These are phyloP conservation scores for Acanthisitta chloris DNA, from an alignment of 2,113 vertebrate species.

Conservation along the genomic window DNA sequence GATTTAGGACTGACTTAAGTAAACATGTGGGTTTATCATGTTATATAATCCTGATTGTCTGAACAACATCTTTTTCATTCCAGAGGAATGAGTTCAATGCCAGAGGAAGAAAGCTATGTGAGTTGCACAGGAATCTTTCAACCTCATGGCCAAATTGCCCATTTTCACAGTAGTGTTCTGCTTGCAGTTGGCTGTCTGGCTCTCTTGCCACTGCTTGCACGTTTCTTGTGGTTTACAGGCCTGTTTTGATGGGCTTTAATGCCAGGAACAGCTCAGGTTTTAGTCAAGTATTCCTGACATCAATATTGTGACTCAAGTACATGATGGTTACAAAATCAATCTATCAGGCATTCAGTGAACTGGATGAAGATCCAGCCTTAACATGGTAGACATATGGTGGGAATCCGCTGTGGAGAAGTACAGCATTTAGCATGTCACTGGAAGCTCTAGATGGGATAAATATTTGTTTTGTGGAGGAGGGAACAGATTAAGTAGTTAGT, in stretches of 20 bases:
- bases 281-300: background rate
- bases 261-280: background rate
- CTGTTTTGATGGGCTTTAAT: background rate
- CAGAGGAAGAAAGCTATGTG: background rate
- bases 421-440: background rate
- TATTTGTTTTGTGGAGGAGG: background rate
- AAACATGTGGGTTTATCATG: background rate
- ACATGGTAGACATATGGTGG: background rate
- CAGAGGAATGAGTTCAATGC: background rate
- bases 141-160: background rate
- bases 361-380: slow-evolving; percentile 4
- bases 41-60: background rate
- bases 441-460: background rate
- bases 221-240: background rate
- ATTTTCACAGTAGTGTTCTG: background rate
- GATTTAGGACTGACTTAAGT: background rate
- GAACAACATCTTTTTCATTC: slow-evolving; percentile 16
- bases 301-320: background rate
- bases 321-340: background rate
- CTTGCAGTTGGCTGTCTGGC: background rate
- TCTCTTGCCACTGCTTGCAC: background rate
- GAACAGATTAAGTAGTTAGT: background rate
- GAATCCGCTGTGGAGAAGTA: background rate
- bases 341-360: background rate
- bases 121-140: background rate